phyloP scores from a whole-genome alignment of 2,888 invertebrate genomes.

The Petrolisthes manimaculis region DNA sequence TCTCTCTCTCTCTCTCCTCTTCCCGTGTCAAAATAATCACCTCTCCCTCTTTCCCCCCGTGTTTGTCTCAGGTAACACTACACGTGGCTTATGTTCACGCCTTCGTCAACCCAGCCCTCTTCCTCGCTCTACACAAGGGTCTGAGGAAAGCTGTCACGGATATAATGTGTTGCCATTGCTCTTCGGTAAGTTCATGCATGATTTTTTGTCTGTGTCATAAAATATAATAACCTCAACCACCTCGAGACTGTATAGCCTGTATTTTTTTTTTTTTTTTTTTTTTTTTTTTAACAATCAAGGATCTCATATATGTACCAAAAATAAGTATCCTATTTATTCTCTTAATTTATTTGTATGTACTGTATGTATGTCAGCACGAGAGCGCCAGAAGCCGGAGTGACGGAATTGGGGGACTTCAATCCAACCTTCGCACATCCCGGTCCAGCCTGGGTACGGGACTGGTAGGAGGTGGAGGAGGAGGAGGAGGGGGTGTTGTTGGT shows the following conservation, averaged over 20 bases:
- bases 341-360: too few relatives aligned
- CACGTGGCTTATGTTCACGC: conserved; percentile 90
- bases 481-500: background rate
- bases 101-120: conserved; percentile 85
- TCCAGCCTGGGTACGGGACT: background rate
- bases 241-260: background rate
- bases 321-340: too few relatives aligned
- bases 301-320: background rate
- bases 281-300: background rate
- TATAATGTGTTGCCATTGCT: conserved; percentile 82
- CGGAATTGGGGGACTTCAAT: background rate
- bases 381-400: background rate
- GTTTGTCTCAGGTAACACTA: conserved; percentile 81
- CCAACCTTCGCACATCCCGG: background rate
- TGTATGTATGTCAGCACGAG: too few relatives aligned
- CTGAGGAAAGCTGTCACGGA: conserved; percentile 80
- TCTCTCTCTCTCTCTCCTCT: background rate
- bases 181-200: conserved; percentile 67
- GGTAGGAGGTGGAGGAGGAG: background rate
- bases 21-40: background rate
- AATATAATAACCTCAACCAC: background rate
- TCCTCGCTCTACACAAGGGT: conserved; percentile 83
- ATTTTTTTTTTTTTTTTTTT: background rate
- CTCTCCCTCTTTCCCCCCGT: background rate
- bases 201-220: background rate